These are phyloP conservation scores for Tridacna gigas DNA, from an alignment of 2,888 invertebrate species.

Conservation along the genomic window DNA sequence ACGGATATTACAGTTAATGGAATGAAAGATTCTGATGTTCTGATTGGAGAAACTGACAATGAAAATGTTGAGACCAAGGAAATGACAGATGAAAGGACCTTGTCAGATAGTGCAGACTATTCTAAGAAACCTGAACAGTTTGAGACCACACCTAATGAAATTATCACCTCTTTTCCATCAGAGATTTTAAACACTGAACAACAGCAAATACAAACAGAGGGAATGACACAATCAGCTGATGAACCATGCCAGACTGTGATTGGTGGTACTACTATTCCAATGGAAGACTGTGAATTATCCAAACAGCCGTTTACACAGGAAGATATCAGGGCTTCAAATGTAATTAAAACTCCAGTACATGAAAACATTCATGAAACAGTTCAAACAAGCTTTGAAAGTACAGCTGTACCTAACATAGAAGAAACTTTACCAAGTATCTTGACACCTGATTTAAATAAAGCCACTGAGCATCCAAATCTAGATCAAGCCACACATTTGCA, in stretches of 20 bases:
- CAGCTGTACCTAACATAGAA: background rate
- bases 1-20: background rate
- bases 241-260: background rate
- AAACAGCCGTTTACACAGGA: too few relatives aligned
- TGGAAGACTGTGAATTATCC: background rate
- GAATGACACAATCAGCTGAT: background rate
- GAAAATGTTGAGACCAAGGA: background rate
- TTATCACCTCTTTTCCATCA: background rate
- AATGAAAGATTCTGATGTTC: background rate
- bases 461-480: background rate
- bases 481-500: background rate
- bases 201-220: background rate
- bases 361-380: constrained; percentile 3
- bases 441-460: background rate
- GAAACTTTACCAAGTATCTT: background rate
- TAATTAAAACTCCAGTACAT: constrained; percentile 5
- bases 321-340: background rate
- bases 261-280: constrained; percentile 5
- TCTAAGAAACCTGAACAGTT: too few relatives aligned
- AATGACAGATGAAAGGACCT: too few relatives aligned
- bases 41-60: background rate
- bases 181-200: background rate
- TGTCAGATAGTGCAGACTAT: too few relatives aligned
- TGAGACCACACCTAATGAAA: background rate
- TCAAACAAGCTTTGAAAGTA: constrained; percentile 1